A percentile compares a stretch with the other conserved stretches of the same genome.
These are phyloP conservation scores for Lacerta viridis DNA, from an alignment of 2,797 vertebrate species.

Conservation along the genomic window DNA sequence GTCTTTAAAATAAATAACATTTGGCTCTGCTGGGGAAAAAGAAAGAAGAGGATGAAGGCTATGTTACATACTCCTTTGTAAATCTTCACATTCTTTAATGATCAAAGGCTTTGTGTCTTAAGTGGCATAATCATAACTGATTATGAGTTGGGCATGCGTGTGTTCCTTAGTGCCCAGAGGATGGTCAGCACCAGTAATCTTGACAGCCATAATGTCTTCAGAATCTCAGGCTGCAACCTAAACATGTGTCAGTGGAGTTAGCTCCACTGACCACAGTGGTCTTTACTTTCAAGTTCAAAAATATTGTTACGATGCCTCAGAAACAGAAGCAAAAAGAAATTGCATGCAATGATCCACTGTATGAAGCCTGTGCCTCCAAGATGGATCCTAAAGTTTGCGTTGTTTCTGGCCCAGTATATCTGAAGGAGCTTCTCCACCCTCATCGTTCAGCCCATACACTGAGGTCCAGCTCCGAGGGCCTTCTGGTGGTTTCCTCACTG, in stretches of 20 bases:
- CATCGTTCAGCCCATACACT: too few species aligned
- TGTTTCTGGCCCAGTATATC: neutral
- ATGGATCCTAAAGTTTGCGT: neutral
- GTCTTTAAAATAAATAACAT: constrained; percentile 78
- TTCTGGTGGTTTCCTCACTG: too few species aligned
- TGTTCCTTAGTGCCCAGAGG: constrained; percentile 67
- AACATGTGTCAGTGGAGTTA: neutral
- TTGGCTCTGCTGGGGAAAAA: constrained; percentile 66
- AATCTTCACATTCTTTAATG: constrained; percentile 67
- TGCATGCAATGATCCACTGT: neutral
- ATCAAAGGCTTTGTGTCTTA: constrained; percentile 69
- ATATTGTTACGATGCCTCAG: neutral
- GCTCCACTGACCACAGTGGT: neutral
- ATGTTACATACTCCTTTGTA: constrained; percentile 78
- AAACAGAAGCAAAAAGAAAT: neutral
- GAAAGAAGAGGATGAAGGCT: constrained; percentile 39
- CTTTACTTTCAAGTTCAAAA: neutral
- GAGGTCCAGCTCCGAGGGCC: too few species aligned
- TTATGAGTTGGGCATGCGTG: constrained; percentile 51
- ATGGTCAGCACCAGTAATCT: constrained; percentile 26
- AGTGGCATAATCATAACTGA: constrained; percentile 60
- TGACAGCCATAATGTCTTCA: neutral
- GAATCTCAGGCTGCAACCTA: neutral
- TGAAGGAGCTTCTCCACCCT: too few species aligned
- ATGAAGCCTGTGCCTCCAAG: neutral